A percentile compares a stretch with the other conserved stretches of the same genome.
phyloP scores from a whole-genome alignment of 2,113 vertebrate genomes.

The Bolborhynchus lineola region DNA sequence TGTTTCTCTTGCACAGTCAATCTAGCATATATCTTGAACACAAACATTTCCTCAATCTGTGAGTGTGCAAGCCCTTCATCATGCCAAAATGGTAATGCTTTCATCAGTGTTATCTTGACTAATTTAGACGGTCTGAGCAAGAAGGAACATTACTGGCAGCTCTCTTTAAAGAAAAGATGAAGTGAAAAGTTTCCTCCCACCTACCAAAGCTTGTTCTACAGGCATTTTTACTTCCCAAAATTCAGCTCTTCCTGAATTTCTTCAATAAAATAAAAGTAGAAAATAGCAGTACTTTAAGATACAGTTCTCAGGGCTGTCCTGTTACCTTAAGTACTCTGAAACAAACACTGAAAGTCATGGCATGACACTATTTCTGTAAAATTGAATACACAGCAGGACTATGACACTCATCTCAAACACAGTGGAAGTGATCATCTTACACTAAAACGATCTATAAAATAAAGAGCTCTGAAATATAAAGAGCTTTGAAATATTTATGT shows the following conservation, averaged over 20 bases:
- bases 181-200: not conserved
- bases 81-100: not conserved
- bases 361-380: not conserved
- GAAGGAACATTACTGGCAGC: not conserved
- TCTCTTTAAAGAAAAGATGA: not conserved
- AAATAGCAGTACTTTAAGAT: not conserved
- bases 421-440: not conserved
- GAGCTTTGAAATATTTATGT: not conserved
- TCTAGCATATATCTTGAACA: not conserved
- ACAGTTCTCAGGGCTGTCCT: not conserved
- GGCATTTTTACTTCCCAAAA: not conserved
- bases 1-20: not conserved
- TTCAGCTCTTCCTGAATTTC: not conserved
- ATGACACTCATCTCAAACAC: not conserved
- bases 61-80: not conserved
- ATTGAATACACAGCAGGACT: not conserved
- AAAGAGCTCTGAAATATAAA: not conserved
- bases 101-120: not conserved
- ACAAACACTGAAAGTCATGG: fast-evolving
- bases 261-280: not conserved
- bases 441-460: not conserved
- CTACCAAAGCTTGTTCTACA: not conserved
- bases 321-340: fast-evolving
- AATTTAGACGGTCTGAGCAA: not conserved
- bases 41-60: not conserved